Conservation (phyloP, 2,113 vertebrate genomes). For the Microcebus griseorufus region DNA sequence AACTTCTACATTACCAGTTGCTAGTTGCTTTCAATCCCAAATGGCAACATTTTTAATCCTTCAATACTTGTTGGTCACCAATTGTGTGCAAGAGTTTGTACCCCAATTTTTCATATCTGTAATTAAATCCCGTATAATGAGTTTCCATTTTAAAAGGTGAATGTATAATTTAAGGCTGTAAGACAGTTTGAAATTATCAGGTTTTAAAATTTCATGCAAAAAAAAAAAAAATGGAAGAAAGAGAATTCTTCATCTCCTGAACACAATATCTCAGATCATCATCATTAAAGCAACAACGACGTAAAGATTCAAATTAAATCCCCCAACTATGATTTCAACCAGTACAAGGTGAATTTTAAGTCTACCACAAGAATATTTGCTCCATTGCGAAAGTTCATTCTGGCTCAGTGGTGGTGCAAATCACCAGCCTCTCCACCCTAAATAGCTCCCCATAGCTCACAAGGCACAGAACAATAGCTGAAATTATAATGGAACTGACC, state of each 20-base stretch:
- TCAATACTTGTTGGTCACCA: background rate
- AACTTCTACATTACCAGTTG: background rate
- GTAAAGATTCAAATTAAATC: slow-evolving; percentile 13
- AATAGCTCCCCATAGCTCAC: slow-evolving; percentile 78
- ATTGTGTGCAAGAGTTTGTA: background rate
- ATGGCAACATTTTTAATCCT: background rate
- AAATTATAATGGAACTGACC: slow-evolving; percentile 93
- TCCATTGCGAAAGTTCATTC: slow-evolving; percentile 81
- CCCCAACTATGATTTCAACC: slow-evolving; percentile 59
- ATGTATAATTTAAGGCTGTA: slow-evolving; percentile 16
- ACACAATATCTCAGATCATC: slow-evolving; percentile 29
- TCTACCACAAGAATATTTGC: slow-evolving; percentile 71
- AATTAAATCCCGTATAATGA: background rate
- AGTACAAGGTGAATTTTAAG: slow-evolving; percentile 35
- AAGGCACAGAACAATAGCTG: slow-evolving; percentile 84
- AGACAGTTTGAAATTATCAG: slow-evolving; percentile 29
- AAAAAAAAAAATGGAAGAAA: background rate
- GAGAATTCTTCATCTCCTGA: slow-evolving; percentile 27
- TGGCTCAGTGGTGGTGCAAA: slow-evolving; percentile 61
- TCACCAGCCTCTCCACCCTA: slow-evolving; percentile 61
- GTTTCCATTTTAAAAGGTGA: slow-evolving; percentile 36
- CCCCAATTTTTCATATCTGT: background rate
- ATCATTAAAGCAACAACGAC: slow-evolving; percentile 33
- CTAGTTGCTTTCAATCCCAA: slow-evolving; percentile 38
- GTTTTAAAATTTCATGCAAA: slow-evolving; percentile 69